phyloP scores from a whole-genome alignment of 2,113 vertebrate species.

The Electrona antarctica region DNA sequence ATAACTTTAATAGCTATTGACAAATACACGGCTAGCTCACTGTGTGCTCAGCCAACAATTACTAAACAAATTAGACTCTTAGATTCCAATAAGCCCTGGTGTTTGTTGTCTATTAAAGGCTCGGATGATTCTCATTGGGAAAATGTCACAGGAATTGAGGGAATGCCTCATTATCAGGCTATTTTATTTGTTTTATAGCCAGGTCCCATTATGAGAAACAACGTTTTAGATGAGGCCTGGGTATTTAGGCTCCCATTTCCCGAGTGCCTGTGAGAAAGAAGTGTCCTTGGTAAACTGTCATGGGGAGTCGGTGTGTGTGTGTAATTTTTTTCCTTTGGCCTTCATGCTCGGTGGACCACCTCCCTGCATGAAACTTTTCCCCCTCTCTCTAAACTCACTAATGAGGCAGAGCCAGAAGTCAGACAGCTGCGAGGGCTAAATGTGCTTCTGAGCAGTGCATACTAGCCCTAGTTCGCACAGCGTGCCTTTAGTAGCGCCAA shows the following conservation, averaged over 20 bases:
- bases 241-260: conserved; percentile 27
- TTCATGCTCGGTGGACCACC: conserved; percentile 52
- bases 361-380: conserved; percentile 25
- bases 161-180: conserved; percentile 71
- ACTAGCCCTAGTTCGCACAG: background rate
- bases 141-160: conserved; percentile 62
- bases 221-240: conserved; percentile 46
- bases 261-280: background rate
- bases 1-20: conserved; percentile 71
- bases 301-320: conserved; percentile 21
- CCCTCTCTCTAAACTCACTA: conserved; percentile 38
- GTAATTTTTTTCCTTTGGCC: conserved; percentile 34
- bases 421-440: conserved; percentile 45
- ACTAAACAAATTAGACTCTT: conserved; percentile 64
- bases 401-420: conserved; percentile 56
- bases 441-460: conserved; percentile 18
- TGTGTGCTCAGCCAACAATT: conserved; percentile 56
- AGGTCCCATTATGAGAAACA: conserved; percentile 47
- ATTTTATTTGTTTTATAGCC: conserved; percentile 62
- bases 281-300: conserved; percentile 60
- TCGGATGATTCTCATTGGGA: conserved; percentile 68
- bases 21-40: conserved; percentile 48
- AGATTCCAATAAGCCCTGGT: conserved; percentile 41
- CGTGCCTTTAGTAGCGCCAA: background rate
- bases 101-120: conserved; percentile 69